Evolutionary conservation across 2,113 vertebrate genomes (phyloP).

Genomic region (Actenoides lindsayi): DNA sequence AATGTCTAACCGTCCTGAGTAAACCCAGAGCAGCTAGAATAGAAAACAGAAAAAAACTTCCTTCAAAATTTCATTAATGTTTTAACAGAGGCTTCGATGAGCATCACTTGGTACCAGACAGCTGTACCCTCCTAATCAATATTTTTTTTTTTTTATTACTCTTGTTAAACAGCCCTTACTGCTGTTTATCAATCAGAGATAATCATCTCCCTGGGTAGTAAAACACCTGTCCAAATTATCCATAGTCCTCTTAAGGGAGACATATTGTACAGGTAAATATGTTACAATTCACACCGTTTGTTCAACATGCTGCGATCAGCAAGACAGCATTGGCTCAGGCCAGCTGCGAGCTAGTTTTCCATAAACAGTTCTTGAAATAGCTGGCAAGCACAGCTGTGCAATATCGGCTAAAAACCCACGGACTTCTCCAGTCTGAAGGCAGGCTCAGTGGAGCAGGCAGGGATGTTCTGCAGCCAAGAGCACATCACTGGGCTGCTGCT

Average conservation of each 20-base stretch:
- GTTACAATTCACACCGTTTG: not conserved
- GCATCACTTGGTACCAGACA: not conserved
- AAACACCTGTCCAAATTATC: not conserved
- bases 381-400: not conserved
- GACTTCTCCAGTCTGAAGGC: not conserved
- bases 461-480: not conserved
- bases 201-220: not conserved
- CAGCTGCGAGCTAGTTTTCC: accelerated
- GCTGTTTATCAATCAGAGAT: not conserved
- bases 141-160: not conserved
- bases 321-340: not conserved
- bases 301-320: not conserved
- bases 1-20: not conserved
- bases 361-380: not conserved
- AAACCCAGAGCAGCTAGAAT: not conserved
- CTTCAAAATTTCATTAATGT: not conserved
- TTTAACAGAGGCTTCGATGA: not conserved
- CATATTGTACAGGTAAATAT: not conserved
- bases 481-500: not conserved
- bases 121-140: not conserved
- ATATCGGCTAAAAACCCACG: accelerated
- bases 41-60: not conserved
- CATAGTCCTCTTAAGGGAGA: not conserved
- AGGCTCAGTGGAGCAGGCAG: not conserved
- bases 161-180: not conserved